A percentile compares a stretch with the other conserved stretches of the same genome.
Evolutionary conservation across 2,888 invertebrate genomes (phyloP).

Genomic region (Ethmia dodecea): DNA sequence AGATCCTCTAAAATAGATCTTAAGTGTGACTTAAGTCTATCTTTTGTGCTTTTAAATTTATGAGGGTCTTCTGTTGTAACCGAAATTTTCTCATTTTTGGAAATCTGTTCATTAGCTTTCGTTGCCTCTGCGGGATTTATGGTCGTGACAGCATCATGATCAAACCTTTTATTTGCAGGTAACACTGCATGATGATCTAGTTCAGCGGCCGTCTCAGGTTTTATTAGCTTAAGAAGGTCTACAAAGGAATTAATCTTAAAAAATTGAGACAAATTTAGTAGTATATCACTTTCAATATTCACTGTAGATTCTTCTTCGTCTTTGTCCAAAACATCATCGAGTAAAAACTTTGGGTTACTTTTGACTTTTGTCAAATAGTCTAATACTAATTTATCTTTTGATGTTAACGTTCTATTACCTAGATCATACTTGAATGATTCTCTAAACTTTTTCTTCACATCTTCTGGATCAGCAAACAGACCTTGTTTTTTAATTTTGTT

Average conservation of each 20-base stretch:
- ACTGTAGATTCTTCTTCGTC: conserved; percentile 18
- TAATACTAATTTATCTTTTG: conserved; percentile 54
- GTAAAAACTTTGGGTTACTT: conserved; percentile 41
- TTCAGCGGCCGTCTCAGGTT: conserved; percentile 22
- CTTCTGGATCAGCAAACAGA: conserved; percentile 26
- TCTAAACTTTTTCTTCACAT: conserved; percentile 31
- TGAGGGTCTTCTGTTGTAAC: background rate
- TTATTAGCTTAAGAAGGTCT: conserved; percentile 47
- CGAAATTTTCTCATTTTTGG: no score
- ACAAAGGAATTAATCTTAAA: conserved; percentile 55
- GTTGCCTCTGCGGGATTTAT: no score
- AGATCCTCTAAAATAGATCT: conserved; percentile 55
- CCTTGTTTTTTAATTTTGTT: conserved; percentile 34
- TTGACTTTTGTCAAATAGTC: conserved; percentile 54
- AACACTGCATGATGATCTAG: no score
- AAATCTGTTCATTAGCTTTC: no score
- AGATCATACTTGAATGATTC: conserved; percentile 36
- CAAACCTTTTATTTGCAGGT: no score
- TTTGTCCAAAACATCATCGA: conserved; percentile 25
- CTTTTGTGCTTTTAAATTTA: conserved; percentile 34
- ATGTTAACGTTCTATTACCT: conserved; percentile 32
- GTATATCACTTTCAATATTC: conserved; percentile 46
- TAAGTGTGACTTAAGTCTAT: conserved; percentile 54
- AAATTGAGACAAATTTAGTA: conserved; percentile 56
- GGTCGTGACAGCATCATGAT: no score